Evolutionary conservation across 2,888 invertebrate genomes (phyloP), one percentile per base, ranked within the genome.

Genomic region (Drosophila conformis): DNA sequence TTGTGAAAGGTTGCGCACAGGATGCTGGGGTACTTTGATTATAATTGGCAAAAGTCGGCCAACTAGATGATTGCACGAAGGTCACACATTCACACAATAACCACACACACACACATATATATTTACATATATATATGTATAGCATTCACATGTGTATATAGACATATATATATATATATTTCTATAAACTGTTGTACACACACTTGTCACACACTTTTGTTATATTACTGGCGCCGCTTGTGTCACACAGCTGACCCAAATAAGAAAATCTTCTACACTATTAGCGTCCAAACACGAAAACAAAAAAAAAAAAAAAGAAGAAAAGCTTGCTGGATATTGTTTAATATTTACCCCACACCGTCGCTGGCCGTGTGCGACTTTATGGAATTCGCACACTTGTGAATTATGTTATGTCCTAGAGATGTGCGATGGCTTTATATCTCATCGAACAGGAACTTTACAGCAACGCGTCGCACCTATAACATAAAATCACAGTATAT

Each of bases 11-110:
- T 54, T 57, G 51, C 33, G 56, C 52, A 40, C 77, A 76, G 77
- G 80, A 77, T 80, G 77, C 77, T 80, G 49, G 40, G 73, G 64
- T 60, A 65, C 69, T 62, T 49, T 54, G 67, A 63, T 69, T 74
- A 67, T 75, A 83, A 84, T 83, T 87, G 87, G 78, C 79, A 89
- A 69, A 79, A 82, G 65, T 81, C 78, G 78, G 78, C 73, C 78
- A 78, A 80, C 64, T 68, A 78, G 63, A 80, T 80, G 73, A 82
- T 78, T 87, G 84, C 79, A 77, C 87, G 87, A 89, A 84, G 89
- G 89, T 87, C 87, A 84, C 69, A 73, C 63, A 69, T 52, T 66
- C 69, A 25, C 35, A 57, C 29, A 31, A 57, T 57, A 57, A 40
- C 21, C 57, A 40, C 27, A 57, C 33, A 40, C 33, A 49, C 64